phyloP scores from a whole-genome alignment of 2,888 invertebrate species.

The Ochropacha duplaris region DNA sequence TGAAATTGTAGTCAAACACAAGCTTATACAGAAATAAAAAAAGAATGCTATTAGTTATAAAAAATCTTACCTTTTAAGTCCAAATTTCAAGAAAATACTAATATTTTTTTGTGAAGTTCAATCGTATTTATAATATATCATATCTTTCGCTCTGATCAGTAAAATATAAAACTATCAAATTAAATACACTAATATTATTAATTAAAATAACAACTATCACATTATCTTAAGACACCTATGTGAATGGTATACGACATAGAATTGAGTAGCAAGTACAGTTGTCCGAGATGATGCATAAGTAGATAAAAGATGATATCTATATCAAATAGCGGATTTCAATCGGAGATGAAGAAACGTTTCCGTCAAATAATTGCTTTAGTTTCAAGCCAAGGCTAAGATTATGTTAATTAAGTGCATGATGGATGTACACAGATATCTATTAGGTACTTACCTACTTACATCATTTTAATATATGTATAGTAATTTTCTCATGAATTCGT shows the following conservation, averaged over 20 bases:
- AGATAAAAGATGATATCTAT: constrained; percentile 30
- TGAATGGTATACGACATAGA: not conserved
- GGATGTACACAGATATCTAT: too few relatives aligned
- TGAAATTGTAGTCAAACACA: too few relatives aligned
- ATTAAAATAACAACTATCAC: constrained; percentile 4
- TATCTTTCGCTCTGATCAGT: not conserved
- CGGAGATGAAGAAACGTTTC: constrained; percentile 26
- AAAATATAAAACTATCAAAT: not conserved
- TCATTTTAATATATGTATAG: too few relatives aligned
- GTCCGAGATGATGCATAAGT: not conserved
- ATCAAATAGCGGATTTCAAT: constrained; percentile 16
- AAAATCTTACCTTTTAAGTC: not conserved
- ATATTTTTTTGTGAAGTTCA: not conserved
- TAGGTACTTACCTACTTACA: too few relatives aligned
- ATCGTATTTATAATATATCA: constrained; percentile 7
- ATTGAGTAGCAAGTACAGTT: constrained; percentile 11
- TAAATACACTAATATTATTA: constrained; percentile 2
- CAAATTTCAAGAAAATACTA: not conserved
- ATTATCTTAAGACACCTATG: not conserved
- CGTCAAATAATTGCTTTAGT: constrained; percentile 21
- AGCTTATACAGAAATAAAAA: too few relatives aligned
- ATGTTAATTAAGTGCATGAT: not conserved
- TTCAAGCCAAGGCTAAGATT: constrained; percentile 6
- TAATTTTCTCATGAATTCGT: too few relatives aligned
- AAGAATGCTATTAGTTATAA: not conserved